A percentile compares a stretch with the other conserved stretches of the same genome.
Evolutionary conservation across 2,797 vertebrate genomes (phyloP).

Genomic region (Ambastaia sidthimunki): DNA sequence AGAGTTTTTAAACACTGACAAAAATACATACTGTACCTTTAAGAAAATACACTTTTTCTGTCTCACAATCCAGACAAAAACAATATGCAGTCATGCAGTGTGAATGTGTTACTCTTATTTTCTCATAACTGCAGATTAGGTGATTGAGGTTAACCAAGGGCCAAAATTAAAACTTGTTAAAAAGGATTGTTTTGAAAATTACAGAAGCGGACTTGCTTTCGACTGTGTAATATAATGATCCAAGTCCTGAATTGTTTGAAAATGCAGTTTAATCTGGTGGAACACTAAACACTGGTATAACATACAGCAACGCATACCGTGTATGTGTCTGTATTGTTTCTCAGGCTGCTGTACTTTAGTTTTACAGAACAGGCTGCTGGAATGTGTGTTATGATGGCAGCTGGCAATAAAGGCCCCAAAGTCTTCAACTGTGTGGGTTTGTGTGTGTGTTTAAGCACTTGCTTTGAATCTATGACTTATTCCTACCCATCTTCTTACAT

Average conservation of each 20-base stretch:
- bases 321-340: neutral
- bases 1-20: neutral
- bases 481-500: constrained; percentile 2
- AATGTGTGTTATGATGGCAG: constrained; percentile 42
- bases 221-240: neutral
- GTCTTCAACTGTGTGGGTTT: neutral
- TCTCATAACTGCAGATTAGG: constrained; percentile 42
- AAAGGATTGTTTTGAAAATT: constrained; percentile 16
- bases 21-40: neutral
- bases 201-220: neutral
- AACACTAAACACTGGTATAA: neutral
- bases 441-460: neutral
- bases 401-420: constrained; percentile 31
- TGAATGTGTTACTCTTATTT: constrained; percentile 5
- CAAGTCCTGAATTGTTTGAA: neutral
- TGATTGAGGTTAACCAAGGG: constrained; percentile 59
- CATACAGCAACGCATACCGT: no score
- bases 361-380: constrained; percentile 18
- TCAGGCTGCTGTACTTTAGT: neutral
- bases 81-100: constrained; percentile 17
- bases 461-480: constrained; percentile 10
- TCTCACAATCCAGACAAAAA: constrained; percentile 35
- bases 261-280: neutral
- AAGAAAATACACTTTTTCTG: neutral
- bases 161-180: constrained; percentile 48